phyloP scores from a whole-genome alignment of 2,113 vertebrate genomes.

The Crotalus helleri region DNA sequence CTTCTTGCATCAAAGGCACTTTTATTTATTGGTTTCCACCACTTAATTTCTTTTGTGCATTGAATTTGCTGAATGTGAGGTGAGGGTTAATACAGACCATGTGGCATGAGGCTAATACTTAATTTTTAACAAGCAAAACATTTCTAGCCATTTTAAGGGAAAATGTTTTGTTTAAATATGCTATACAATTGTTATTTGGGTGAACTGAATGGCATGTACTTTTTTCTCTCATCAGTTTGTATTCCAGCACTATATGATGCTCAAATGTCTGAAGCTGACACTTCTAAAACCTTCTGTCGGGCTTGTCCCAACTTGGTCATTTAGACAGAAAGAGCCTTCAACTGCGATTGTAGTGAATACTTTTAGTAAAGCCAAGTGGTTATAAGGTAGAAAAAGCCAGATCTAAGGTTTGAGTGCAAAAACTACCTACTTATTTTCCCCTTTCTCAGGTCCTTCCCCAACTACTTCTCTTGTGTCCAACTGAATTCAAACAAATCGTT shows the following conservation, averaged over 20 bases:
- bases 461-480: neutral
- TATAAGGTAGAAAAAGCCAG: neutral
- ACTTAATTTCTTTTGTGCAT: neutral
- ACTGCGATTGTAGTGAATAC: neutral
- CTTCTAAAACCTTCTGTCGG: neutral
- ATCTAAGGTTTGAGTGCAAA: neutral
- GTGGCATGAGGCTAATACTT: neutral
- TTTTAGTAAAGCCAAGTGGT: neutral
- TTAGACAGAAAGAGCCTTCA: neutral
- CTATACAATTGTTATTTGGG: neutral
- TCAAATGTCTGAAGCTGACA: neutral
- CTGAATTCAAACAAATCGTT: neutral
- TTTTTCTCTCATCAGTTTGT: neutral
- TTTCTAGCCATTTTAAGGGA: neutral
- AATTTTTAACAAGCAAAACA: neutral
- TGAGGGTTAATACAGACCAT: neutral
- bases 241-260: neutral
- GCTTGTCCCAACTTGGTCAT: neutral
- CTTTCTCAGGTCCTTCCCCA: neutral
- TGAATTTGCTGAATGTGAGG: neutral
- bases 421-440: neutral
- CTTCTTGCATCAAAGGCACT: neutral
- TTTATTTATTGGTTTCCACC: neutral
- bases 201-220: neutral
- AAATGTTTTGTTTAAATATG: neutral